Conservation (phyloP, 2,113 vertebrate genomes). For the Varanus komodoensis region DNA sequence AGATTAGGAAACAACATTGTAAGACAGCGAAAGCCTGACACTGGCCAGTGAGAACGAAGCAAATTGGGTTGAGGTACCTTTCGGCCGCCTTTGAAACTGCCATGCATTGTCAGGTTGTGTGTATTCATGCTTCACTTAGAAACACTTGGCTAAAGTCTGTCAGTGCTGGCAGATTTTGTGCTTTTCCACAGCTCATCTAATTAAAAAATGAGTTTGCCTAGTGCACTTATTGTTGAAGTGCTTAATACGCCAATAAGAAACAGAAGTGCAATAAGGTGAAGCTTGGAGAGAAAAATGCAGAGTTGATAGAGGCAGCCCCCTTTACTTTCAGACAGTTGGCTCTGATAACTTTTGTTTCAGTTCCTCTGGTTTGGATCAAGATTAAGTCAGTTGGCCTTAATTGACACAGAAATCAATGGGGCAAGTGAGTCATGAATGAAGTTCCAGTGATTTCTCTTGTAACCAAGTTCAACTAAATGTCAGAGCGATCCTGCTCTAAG, state of each 20-base stretch:
- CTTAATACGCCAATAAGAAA: constrained; percentile 69
- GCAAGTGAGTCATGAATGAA: neutral
- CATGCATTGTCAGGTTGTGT: constrained; percentile 48
- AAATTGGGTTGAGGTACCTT: constrained; percentile 53
- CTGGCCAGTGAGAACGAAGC: constrained; percentile 47
- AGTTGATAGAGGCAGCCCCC: constrained; percentile 57
- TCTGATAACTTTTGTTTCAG: constrained; percentile 64
- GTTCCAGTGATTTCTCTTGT: too few relatives aligned
- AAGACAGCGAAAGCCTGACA: constrained; percentile 53
- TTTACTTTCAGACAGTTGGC: constrained; percentile 56
- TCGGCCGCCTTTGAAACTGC: constrained; percentile 44
- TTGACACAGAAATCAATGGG: neutral
- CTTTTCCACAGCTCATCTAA: constrained; percentile 71
- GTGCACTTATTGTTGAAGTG: constrained; percentile 62
- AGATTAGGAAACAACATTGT: constrained; percentile 33
- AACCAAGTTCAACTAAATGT: too few relatives aligned
- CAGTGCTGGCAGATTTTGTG: constrained; percentile 42
- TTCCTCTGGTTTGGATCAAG: neutral
- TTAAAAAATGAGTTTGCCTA: constrained; percentile 68
- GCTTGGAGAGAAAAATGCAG: constrained; percentile 51
- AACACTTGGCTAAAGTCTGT: constrained; percentile 56
- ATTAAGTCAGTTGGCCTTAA: neutral
- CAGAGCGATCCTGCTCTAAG: too few relatives aligned
- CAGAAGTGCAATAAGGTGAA: constrained; percentile 65
- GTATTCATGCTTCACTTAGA: constrained; percentile 60